Conservation (phyloP, 2,797 vertebrate species). For the Benthosema pterotum region DNA sequence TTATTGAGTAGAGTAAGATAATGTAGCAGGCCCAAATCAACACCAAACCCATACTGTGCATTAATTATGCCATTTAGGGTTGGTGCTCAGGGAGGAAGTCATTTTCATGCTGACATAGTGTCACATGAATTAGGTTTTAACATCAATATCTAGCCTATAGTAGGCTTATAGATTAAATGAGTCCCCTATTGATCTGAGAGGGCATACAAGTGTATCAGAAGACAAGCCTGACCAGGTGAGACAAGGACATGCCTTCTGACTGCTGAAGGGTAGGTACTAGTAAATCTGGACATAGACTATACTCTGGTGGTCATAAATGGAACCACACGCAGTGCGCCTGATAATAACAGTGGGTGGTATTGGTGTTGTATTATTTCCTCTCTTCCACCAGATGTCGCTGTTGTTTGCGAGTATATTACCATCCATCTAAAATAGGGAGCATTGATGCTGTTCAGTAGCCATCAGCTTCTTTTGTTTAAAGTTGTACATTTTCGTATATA, state of each 20-base stretch:
- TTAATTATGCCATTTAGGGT: too few species aligned
- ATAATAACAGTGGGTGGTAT: neutral
- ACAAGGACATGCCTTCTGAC: conserved; percentile 28
- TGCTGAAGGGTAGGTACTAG: neutral
- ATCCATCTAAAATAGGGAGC: neutral
- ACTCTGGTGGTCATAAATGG: conserved; percentile 58
- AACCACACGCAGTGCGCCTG: conserved; percentile 28
- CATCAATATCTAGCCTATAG: too few species aligned
- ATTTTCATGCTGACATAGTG: too few species aligned
- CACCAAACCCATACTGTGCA: too few species aligned
- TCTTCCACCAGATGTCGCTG: conserved; percentile 54
- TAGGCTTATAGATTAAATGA: neutral
- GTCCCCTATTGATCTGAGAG: conserved; percentile 7
- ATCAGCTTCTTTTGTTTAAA: too few species aligned
- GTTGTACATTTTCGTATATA: too few species aligned
- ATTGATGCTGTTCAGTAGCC: too few species aligned
- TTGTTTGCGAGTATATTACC: conserved; percentile 15
- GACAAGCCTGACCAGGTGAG: conserved; percentile 21
- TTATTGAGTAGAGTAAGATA: too few species aligned
- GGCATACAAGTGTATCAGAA: neutral
- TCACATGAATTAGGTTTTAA: too few species aligned
- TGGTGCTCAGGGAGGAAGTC: too few species aligned
- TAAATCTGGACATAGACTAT: conserved; percentile 56
- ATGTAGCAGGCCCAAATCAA: too few species aligned
- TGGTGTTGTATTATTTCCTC: conserved; percentile 7